Evolutionary conservation across 37 sponge, comb jelly and placozoan species (phyloP).

Genomic region (Geodia barretti): DNA sequence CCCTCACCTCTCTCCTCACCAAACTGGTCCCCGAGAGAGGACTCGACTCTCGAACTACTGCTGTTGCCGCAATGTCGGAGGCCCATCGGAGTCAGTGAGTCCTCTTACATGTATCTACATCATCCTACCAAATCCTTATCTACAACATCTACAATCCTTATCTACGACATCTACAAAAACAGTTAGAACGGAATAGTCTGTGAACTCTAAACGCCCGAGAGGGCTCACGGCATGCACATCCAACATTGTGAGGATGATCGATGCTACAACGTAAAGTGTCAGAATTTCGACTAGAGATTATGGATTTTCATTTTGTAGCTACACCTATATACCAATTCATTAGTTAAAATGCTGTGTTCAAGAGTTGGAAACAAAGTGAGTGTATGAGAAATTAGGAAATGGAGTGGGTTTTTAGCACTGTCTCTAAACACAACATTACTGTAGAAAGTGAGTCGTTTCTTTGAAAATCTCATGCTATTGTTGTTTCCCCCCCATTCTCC

Average conservation of each 20-base stretch:
- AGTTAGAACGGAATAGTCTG: not conserved
- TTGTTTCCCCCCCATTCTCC: not conserved
- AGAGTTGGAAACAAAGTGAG: too few relatives aligned
- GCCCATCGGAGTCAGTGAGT: constrained; percentile 82
- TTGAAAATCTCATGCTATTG: not conserved
- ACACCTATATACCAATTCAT: too few relatives aligned
- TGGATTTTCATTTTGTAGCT: too few relatives aligned
- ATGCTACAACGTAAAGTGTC: too few relatives aligned
- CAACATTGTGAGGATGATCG: too few relatives aligned
- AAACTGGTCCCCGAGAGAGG: constrained; percentile 59
- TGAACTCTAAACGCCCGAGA: not conserved
- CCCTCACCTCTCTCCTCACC: constrained; percentile 21
- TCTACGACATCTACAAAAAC: not conserved
- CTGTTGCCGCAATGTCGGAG: constrained; percentile 57
- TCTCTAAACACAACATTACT: too few relatives aligned
- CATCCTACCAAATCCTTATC: not conserved
- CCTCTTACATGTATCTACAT: not conserved
- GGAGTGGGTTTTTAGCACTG: not conserved
- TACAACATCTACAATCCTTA: not conserved
- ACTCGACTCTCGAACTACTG: constrained; percentile 68
- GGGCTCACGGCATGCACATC: too few relatives aligned
- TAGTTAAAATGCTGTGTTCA: too few relatives aligned
- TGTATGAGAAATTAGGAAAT: not conserved
- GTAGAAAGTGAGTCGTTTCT: not conserved
- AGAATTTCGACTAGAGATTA: too few relatives aligned